Evolutionary conservation across 2,888 invertebrate species (phyloP), one percentile per base, ranked within the genome.

Genomic region (Noctua janthina): DNA sequence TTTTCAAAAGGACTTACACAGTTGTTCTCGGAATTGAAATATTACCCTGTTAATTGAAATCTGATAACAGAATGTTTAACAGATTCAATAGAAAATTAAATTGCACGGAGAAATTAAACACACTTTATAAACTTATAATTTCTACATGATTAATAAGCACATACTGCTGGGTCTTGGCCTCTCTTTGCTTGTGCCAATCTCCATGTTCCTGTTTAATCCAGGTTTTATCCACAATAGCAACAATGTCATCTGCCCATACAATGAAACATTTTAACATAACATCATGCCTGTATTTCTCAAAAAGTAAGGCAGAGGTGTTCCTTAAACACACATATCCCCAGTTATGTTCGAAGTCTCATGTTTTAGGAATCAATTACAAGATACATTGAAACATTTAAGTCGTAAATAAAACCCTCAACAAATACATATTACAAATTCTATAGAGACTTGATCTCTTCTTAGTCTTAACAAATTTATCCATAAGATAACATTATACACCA

Each of bases 31-130:
- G 23, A 69, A 43, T 64, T 54, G 51, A 0, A 66, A 78, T 17
- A 4, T 23, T 23, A 54, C 35, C 39, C 5, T 1, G 11, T 39
- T 15, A 72, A 84, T 79, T 54, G 29, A 78, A 83, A 84, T 68
- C 59, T 84, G 84, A 54, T 71, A 62, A 78, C 0, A 0, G n/a
- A n/a, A 71, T 20, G 35, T 71, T 77, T 49, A 15, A 64, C 13
- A 13, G 13, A 56, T n/a, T 17, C 0, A 46, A 49, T 39, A 1
- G 1, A 39, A 54, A 69, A 56, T 69, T 82, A 0, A 77, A 83
- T 76, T 76, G 1, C 66, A 46, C 15, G 35, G 1, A 59, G 6
- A 35, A 66, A 71, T 83, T 78, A 77, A 29, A 67, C 20, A 43
- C 49, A 46, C 29, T 70, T 59, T 59, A 66, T 11, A 46, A 54